Base-by-base conservation (phyloP, 1,140 invertebrate species). In the Periplaneta americana region DNA sequence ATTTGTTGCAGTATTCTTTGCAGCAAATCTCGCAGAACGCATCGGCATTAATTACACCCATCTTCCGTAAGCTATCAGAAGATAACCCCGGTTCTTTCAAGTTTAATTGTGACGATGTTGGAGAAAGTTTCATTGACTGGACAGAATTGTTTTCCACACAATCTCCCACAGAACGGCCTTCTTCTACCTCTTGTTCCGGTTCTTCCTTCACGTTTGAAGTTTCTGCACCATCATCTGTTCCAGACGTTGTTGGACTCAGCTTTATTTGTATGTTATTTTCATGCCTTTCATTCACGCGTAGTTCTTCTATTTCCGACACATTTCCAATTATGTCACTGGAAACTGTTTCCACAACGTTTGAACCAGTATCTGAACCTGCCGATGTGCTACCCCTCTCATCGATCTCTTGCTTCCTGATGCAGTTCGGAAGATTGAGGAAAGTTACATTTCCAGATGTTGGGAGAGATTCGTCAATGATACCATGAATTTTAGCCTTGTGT, bases 1-100 rank as follows among this genome's bases (percentile, higher is more conserved):
- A 98, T 86, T 98, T 97, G 87, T 98, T 98, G 87, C 95, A 96
- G 87, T 98, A 97, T 89, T 98, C 97, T 87, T 98, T 98, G 86
- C 95, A 96, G 86, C 97, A 99, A 75, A 98, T 93, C 85, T 98
- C 96, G 88, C 97, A 98, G 86, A 97, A 98, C 18, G 96, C 95
- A 84, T 97, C 96, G 3, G 94, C 93, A 87, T 96, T 96, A 83
- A 95, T 93, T 0, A 97, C 94, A 15, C 95, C 95, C 35, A 96
- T 88, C 81, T 93, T 92, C 5, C 93, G 90, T 17, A 96, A 87
- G 32, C 92, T 92, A 77, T 96, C 95, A 31, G 57, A 39, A 28
- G 80, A 81, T 34, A 80, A 74, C n/a, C 37, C 34, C 15, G 31
- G 15, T 33, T 80, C 79, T 74, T 80, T 80, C 22, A 8, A 18